phyloP scores from a whole-genome alignment of 2,888 invertebrate species.

The Cephonodes hylas region DNA sequence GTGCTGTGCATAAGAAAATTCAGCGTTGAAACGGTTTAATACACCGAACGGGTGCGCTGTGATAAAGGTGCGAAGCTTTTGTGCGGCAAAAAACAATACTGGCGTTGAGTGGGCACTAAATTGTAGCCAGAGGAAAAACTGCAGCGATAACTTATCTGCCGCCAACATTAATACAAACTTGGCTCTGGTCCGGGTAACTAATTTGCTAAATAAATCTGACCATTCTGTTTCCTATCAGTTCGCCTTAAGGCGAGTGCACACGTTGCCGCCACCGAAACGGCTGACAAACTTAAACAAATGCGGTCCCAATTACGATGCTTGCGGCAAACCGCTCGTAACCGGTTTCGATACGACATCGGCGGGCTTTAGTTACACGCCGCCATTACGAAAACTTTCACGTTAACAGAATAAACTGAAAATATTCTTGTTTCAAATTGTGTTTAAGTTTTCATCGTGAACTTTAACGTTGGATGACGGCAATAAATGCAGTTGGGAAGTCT shows the following conservation, averaged over 20 bases:
- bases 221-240: constrained; percentile 18
- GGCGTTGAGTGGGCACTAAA: constrained; percentile 8
- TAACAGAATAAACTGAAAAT: constrained; percentile 17
- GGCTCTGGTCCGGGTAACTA: constrained; percentile 21
- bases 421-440: not conserved
- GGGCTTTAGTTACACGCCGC: constrained; percentile 19
- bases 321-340: constrained; percentile 25
- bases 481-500: constrained; percentile 8
- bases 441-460: constrained; percentile 5
- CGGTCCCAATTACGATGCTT: constrained; percentile 23
- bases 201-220: constrained; percentile 28
- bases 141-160: constrained; percentile 24
- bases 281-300: constrained; percentile 27
- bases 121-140: constrained; percentile 26
- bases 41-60: constrained; percentile 3
- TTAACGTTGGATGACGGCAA: not conserved
- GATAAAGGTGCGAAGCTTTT: constrained; percentile 16
- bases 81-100: constrained; percentile 20
- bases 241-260: not conserved
- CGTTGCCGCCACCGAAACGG: not conserved
- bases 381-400: constrained; percentile 24
- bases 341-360: constrained; percentile 25
- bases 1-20: constrained; percentile 30
- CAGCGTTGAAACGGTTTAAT: constrained; percentile 26
- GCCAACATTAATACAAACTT: constrained; percentile 4